A percentile compares a stretch with the other conserved stretches of the same genome.
phyloP scores from a whole-genome alignment of 2,113 vertebrate genomes.

The Esox niger region DNA sequence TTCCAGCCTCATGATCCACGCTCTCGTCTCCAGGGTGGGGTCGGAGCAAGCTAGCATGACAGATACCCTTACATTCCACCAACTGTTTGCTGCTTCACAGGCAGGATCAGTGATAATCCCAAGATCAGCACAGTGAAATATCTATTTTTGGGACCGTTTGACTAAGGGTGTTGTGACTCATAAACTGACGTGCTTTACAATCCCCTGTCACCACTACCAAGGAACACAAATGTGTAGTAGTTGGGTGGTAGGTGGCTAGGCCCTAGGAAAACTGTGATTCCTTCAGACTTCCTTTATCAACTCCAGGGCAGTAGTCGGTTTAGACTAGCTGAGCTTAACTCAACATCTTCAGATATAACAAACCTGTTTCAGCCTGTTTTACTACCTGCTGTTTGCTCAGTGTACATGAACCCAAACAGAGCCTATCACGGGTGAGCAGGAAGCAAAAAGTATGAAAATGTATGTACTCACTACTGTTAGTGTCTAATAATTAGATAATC shows the following conservation, averaged over 20 bases:
- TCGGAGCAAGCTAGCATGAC: constrained; percentile 74
- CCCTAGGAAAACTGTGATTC: neutral
- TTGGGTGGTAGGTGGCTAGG: no score
- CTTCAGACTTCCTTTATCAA: constrained; percentile 56
- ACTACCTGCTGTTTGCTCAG: no score
- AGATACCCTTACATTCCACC: constrained; percentile 75
- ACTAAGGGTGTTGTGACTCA: constrained; percentile 40
- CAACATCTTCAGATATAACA: constrained; percentile 50
- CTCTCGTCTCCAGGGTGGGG: constrained; percentile 74
- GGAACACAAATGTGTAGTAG: no score
- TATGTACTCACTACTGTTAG: no score
- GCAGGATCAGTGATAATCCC: constrained; percentile 73
- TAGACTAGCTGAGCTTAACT: constrained; percentile 54
- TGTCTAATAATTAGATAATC: no score
- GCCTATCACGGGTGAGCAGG: no score
- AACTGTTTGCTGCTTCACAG: constrained; percentile 72
- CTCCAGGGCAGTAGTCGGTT: constrained; percentile 62
- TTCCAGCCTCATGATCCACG: constrained; percentile 77
- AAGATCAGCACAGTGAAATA: constrained; percentile 64
- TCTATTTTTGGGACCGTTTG: constrained; percentile 40
- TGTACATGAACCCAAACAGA: no score
- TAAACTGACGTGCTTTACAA: constrained; percentile 9
- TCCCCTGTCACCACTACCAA: constrained; percentile 11
- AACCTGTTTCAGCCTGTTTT: constrained; percentile 73
- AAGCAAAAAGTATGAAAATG: no score